Evolutionary conservation across 1,140 invertebrate species (phyloP), one percentile per base, ranked within the genome.

Genomic region (Tribolium castaneum): DNA sequence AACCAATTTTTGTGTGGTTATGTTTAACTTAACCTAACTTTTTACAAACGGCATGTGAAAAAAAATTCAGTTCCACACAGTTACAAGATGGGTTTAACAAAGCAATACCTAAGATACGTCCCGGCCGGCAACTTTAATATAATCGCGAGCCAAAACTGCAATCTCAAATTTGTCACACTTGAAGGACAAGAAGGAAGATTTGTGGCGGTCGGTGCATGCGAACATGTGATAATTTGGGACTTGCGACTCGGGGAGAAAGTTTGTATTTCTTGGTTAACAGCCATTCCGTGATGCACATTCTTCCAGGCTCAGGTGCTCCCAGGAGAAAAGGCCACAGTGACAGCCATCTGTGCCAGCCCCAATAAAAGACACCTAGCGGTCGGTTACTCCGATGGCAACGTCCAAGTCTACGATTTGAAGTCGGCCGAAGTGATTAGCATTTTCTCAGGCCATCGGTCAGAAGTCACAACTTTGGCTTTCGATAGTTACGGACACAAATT

Each of bases 151-250:
- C 86, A 90, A 13, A 91, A 92, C 74, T 93, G 94, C 80, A 97
- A 97, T 87, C 87, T 93, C 34, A 87, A 91, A 54, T 96, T 96
- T 90, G 92, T 93, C n/a, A 91, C 89, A 10, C 88, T 94, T 72
- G 90, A 96, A 84, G 91, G 91, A 52, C 91, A 92, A 70, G 92
- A 93, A 85, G 95, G 94, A 16, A 90, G 95, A 86, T 97, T 92
- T 88, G 91, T 96, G 66, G 97, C 96, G 49, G 92, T 93, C 45
- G 95, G 95, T 35, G 96, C 96, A 16, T 96, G 95, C 86, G 97
- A 99, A 90, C 92, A 97, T 90, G 93, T 99, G 70, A 92, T 95
- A 82, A 91, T 99, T 78, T 99, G 97, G 97, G 98, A 99, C 89
- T 89, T 98, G 80, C 90, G 95, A 80, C 92, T 96, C 35, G 92